Percentiles rank a stretch among this genome's conserved stretches.
These are phyloP conservation scores for Synanthedon tipuliformis DNA, from an alignment of 2,888 invertebrate genomes.

Conservation along the genomic window DNA sequence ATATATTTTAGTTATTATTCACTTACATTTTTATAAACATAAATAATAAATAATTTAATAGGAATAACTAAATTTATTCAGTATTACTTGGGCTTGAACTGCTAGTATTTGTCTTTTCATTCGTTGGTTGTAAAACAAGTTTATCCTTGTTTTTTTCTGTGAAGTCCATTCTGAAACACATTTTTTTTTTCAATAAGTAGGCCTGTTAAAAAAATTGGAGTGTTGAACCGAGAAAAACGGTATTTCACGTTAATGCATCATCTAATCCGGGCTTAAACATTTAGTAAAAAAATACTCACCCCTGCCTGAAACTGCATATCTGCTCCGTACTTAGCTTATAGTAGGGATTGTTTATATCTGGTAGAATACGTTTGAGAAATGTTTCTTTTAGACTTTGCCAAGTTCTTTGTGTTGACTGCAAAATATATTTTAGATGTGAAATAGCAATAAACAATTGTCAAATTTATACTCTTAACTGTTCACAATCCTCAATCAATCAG, in stretches of 20 bases:
- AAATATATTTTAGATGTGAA: slow-evolving; percentile 3
- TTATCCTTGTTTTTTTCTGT: slow-evolving; percentile 30
- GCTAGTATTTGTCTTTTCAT: slow-evolving; percentile 22
- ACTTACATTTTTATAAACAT: too few species aligned
- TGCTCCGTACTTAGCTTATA: slow-evolving; percentile 40
- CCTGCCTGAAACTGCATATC: slow-evolving; percentile 44
- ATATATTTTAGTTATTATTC: neutral
- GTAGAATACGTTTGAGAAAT: slow-evolving; percentile 54
- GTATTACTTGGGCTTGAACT: slow-evolving; percentile 16
- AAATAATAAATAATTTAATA: too few species aligned
- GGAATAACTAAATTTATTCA: slow-evolving; percentile 9
- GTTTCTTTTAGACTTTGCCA: slow-evolving; percentile 67
- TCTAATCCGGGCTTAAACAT: too few species aligned
- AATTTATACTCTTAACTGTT: too few species aligned
- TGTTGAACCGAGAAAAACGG: too few species aligned
- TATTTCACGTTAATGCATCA: too few species aligned
- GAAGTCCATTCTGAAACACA: slow-evolving; percentile 34
- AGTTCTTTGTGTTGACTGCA: slow-evolving; percentile 45
- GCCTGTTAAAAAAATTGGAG: too few species aligned
- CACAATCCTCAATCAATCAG: too few species aligned
- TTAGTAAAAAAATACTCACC: slow-evolving; percentile 23
- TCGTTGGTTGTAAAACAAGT: slow-evolving; percentile 28
- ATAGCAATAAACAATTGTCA: neutral
- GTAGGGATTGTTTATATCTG: slow-evolving; percentile 59
- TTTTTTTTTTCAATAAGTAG: too few species aligned